Base-by-base conservation (phyloP, 1,140 invertebrate species). In the Rhysida immarginata region DNA sequence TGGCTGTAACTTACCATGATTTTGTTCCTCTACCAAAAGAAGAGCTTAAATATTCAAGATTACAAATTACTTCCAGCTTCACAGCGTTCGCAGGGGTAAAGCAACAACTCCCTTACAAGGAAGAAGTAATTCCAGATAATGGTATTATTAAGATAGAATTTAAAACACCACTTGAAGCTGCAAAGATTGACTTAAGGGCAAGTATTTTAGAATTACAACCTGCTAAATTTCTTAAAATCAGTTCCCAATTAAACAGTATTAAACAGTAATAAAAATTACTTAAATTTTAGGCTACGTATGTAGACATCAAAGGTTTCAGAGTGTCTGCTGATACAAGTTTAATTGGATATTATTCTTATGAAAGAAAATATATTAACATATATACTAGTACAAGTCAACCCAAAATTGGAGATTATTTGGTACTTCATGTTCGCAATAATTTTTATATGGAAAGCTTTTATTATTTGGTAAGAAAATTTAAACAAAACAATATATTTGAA, bases 341-440 rank as follows among this genome's bases (percentile, higher is more conserved):
- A 24, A 42, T 54, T 3, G 3, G 20, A 44, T 43, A 24, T 44
- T 65, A 64, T 57, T 68, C 68, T 1, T 60, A 62, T 18, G 55
- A 60, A 21, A 60, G 61, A 35, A 62, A 66, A 50, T 69, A 66
- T 55, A 60, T 75, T 2, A 66, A 63, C 29, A 64, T 76, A 1
- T 63, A 64, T 49, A 68, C 71, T 2, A 69, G 64, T 50, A 69
- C 68, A n/a, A 56, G 52, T 1, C 58, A 66, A 26, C 64, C 67
- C 16, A 55, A 59, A 16, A 65, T 71, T 2, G 71, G 69, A 25
- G 69, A 76, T 61, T 76, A 69, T 63, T 72, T 68, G 0, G 64
- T 75, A 20, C 68, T 77, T 55, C 75, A 75, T 59, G 68, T 76
- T 0, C 65, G 66, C 49, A 61, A 67, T 3, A 75, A 73, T 60